Evolutionary conservation across 2,888 invertebrate genomes (phyloP), one percentile per base, ranked within the genome.

Genomic region (Fabriciana adippe): DNA sequence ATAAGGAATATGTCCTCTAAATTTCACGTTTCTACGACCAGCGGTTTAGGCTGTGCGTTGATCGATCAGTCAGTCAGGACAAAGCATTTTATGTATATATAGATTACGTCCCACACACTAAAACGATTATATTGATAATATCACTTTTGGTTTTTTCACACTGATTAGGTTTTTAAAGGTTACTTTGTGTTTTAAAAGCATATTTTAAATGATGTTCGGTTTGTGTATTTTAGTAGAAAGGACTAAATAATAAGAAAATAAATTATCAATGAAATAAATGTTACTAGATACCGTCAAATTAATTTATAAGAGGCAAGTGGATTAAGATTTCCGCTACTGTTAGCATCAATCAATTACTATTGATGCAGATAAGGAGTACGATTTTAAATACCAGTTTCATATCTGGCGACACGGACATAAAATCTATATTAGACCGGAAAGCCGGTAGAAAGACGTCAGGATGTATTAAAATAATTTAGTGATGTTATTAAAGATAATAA

Each of bases 71-170:
- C n/a, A n/a, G n/a, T n/a, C n/a, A n/a, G n/a, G n/a, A n/a, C n/a
- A n/a, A n/a, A n/a, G n/a, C n/a, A n/a, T n/a, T n/a, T n/a, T n/a
- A n/a, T n/a, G n/a, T n/a, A n/a, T n/a, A n/a, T 80, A 74, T 80
- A 81, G 79, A 84, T 84, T 82, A 83, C 81, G 78, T 72, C 81
- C 45, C 21, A 79, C 11, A 41, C 11, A 11, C 35, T 11, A 79
- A 76, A 78, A 63, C 16, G 8, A 68, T 73, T 80, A 80, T 79
- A 86, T 86, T 89, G 88, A 86, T 87, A 75, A 50, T 66, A 79
- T 84, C 80, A 61, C 64, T 68, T 47, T 56, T 68, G 66, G 60
- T 63, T 56, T 55, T 59, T 59, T 47, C 15, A n/a, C 21, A 0
- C 15, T n/a, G 11, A 26, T 26, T 18, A 21, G 5, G 26, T 26